A percentile compares a stretch with the other conserved stretches of the same genome.
Conservation (phyloP, 1,140 invertebrate genomes). For the Rhizoglyphus robini region DNA sequence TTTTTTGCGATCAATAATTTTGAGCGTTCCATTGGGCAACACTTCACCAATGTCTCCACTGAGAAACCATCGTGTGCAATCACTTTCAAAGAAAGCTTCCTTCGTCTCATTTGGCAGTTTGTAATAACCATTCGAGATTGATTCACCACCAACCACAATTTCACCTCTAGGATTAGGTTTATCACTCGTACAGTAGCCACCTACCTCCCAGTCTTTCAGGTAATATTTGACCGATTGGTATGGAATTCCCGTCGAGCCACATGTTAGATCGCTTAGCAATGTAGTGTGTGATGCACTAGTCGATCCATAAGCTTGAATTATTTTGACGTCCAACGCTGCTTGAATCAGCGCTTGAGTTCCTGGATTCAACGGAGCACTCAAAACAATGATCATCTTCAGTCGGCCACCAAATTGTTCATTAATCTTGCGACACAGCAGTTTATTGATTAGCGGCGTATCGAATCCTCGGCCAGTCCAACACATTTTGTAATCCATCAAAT, state of each 20-base stretch:
- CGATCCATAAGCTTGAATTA: slow-evolving; percentile 39
- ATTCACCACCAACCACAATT: slow-evolving; percentile 75
- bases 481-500: slow-evolving; percentile 22
- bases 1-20: slow-evolving; percentile 70
- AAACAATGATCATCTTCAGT: slow-evolving; percentile 67
- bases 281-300: slow-evolving; percentile 74
- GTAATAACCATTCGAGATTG: slow-evolving; percentile 83
- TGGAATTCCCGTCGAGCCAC: slow-evolving; percentile 61
- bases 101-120: slow-evolving; percentile 73
- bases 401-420: slow-evolving; percentile 58
- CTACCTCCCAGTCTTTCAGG: slow-evolving; percentile 23
- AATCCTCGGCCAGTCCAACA: slow-evolving; percentile 20
- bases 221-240: slow-evolving; percentile 66
- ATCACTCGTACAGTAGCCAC: slow-evolving; percentile 68
- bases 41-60: slow-evolving; percentile 93
- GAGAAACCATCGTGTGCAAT: slow-evolving; percentile 75
- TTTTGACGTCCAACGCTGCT: slow-evolving; percentile 72
- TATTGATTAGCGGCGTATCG: slow-evolving; percentile 22
- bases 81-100: slow-evolving; percentile 68
- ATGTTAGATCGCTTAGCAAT: slow-evolving; percentile 44
- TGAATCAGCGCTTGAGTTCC: slow-evolving; percentile 91
- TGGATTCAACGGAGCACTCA: slow-evolving; percentile 83
- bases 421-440: slow-evolving; percentile 43
- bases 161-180: slow-evolving; percentile 81
- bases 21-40: slow-evolving; percentile 76